Percentiles rank a stretch among this genome's conserved stretches.
Evolutionary conservation across 2,113 vertebrate genomes (phyloP).

Genomic region (Psephotus haematonotus): DNA sequence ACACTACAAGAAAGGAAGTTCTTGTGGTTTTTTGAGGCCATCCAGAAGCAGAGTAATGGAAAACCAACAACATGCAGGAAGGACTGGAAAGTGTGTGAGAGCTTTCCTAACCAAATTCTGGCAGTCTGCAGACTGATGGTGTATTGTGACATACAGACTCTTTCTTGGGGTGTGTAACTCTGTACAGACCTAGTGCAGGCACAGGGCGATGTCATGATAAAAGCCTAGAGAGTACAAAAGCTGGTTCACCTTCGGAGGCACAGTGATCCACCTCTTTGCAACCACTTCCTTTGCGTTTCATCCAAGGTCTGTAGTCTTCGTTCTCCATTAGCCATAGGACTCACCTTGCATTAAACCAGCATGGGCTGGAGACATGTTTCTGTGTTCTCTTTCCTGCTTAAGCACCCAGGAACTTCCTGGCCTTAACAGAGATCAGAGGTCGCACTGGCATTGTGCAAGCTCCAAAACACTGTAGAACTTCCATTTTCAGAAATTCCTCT

Average conservation of each 20-base stretch:
- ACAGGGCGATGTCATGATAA: not conserved
- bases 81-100: not conserved
- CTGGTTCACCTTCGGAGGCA: not conserved
- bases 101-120: not conserved
- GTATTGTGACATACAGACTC: not conserved
- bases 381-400: not conserved
- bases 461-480: not conserved
- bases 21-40: slow-evolving; percentile 45
- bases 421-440: not conserved
- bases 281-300: fast-evolving
- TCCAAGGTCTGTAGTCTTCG: not conserved
- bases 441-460: not conserved
- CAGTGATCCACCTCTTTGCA: not conserved
- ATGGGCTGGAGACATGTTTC: not conserved
- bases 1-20: slow-evolving; percentile 56
- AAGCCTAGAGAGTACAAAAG: not conserved
- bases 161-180: not conserved
- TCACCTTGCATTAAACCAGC: not conserved
- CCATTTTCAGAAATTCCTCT: not conserved
- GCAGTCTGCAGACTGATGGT: not conserved
- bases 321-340: not conserved
- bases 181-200: not conserved
- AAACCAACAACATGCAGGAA: slow-evolving; percentile 28
- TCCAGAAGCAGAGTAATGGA: slow-evolving; percentile 38
- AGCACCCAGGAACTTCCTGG: not conserved